Evolutionary conservation across 2,888 invertebrate species (phyloP).

Genomic region (Dolichopus griseipennis): DNA sequence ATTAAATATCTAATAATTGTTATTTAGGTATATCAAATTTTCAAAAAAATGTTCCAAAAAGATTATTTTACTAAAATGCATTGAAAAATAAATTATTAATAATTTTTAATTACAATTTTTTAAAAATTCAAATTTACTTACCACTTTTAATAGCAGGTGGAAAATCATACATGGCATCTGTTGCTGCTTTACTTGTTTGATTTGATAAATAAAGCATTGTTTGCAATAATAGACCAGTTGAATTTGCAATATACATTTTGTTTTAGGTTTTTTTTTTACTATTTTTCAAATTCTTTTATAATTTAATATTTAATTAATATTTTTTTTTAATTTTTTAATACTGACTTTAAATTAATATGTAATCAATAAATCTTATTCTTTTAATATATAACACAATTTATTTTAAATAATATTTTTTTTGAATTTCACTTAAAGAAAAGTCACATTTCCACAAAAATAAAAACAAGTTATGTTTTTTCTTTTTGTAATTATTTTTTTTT

Average conservation of each 20-base stretch:
- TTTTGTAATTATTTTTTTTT: too few species aligned
- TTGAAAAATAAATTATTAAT: background rate
- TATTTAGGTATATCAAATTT: too few species aligned
- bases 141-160: constrained; percentile 38
- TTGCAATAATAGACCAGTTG: constrained; percentile 41
- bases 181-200: constrained; percentile 37
- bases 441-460: constrained; percentile 2
- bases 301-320: background rate
- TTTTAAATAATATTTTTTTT: too few species aligned
- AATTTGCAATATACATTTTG: constrained; percentile 37
- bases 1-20: too few species aligned
- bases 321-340: background rate
- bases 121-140: constrained; percentile 27
- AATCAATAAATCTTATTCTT: too few species aligned
- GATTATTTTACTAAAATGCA: too few species aligned
- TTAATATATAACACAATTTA: too few species aligned
- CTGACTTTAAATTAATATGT: background rate
- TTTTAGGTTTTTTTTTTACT: background rate
- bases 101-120: background rate
- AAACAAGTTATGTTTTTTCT: background rate
- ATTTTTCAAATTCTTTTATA: background rate
- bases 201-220: constrained; percentile 42
- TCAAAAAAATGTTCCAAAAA: background rate
- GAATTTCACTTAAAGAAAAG: background rate
- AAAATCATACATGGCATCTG: constrained; percentile 36